A percentile compares a stretch with the other conserved stretches of the same genome.
Conservation (phyloP, 2,888 invertebrate genomes). For the Sphaerophoria taeniata region DNA sequence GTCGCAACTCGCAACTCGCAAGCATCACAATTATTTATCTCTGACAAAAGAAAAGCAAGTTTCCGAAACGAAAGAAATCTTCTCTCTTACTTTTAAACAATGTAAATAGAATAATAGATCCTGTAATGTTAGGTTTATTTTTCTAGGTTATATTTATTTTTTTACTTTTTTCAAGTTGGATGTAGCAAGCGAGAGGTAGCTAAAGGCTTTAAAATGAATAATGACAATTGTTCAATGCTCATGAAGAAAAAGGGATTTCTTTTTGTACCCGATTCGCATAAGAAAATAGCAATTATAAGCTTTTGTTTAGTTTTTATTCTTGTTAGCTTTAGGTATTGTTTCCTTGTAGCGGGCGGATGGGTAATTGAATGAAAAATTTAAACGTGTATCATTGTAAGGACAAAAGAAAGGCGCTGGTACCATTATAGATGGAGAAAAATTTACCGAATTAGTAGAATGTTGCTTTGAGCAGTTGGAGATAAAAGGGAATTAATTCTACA, state of each 20-base stretch:
- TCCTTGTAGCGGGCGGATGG: background rate
- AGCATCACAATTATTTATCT: conserved; percentile 40
- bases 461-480: too few species aligned
- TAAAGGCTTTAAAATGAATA: conserved; percentile 27
- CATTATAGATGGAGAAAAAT: background rate
- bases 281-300: conserved; percentile 37
- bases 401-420: background rate
- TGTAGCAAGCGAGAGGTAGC: background rate
- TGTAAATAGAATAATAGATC: background rate
- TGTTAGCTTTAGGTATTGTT: background rate
- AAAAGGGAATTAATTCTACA: too few species aligned
- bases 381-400: background rate
- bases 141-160: background rate
- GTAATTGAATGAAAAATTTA: conserved; percentile 21
- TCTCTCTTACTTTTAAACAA: background rate
- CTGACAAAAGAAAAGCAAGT: conserved; percentile 34
- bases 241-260: conserved; percentile 8
- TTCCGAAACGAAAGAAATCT: conserved; percentile 37
- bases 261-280: background rate
- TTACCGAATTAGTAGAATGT: too few species aligned
- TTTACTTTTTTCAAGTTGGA: background rate
- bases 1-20: too few species aligned
- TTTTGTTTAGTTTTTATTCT: background rate
- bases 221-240: conserved; percentile 29
- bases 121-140: background rate